Conservation (phyloP, 2,113 vertebrate species). For the Oryzias curvinotus region DNA sequence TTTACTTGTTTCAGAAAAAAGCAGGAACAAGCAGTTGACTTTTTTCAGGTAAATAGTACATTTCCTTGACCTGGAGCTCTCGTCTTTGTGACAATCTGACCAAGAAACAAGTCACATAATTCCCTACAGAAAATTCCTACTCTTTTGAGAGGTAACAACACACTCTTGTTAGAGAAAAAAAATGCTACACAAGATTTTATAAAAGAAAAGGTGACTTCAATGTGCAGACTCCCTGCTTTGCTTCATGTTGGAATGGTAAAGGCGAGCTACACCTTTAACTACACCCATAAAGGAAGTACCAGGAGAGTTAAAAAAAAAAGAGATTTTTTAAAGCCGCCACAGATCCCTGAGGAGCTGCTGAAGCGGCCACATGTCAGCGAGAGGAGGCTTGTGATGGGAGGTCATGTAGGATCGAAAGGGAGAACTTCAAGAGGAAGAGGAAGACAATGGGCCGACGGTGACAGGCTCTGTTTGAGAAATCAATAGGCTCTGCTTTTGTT, state of each 20-base stretch:
- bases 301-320: background rate
- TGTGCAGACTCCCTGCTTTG: background rate
- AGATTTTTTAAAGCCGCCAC: background rate
- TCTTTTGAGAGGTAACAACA: constrained; percentile 36
- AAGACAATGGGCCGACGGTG: constrained; percentile 64
- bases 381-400: constrained; percentile 51
- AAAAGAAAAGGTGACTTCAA: constrained; percentile 27
- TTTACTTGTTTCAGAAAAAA: constrained; percentile 31
- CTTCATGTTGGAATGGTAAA: background rate
- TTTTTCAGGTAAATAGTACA: constrained; percentile 32
- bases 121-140: constrained; percentile 21
- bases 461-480: constrained; percentile 68
- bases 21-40: constrained; percentile 14
- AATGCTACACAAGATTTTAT: constrained; percentile 37
- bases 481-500: constrained; percentile 69
- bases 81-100: constrained; percentile 27
- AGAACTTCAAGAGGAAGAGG: constrained; percentile 58
- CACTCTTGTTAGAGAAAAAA: constrained; percentile 34
- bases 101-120: constrained; percentile 25
- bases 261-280: constrained; percentile 1
- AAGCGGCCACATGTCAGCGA: constrained; percentile 40
- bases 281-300: constrained; percentile 3
- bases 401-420: constrained; percentile 56
- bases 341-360: constrained; percentile 37
- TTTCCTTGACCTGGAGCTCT: constrained; percentile 30